Conservation (phyloP, 2,113 vertebrate species). For the Pandion haliaetus region DNA sequence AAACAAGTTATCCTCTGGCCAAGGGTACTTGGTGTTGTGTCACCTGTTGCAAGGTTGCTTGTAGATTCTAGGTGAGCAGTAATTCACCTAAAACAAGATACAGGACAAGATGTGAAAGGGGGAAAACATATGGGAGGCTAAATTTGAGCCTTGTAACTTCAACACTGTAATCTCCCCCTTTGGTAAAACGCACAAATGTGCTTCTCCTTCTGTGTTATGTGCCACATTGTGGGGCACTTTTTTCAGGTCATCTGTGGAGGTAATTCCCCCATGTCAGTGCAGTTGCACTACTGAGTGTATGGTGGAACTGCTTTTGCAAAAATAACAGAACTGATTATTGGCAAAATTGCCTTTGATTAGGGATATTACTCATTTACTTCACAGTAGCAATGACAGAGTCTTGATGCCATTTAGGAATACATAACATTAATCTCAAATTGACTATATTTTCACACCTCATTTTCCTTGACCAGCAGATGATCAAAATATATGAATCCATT, state of each 20-base stretch:
- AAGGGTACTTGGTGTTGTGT: neutral
- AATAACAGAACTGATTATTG: neutral
- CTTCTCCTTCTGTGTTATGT: neutral
- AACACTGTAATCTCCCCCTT: neutral
- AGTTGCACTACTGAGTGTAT: neutral
- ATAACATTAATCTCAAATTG: neutral
- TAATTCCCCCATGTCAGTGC: neutral
- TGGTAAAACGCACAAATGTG: neutral
- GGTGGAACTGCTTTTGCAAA: neutral
- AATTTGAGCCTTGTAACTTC: neutral
- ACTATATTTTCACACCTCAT: neutral
- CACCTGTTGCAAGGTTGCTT: neutral
- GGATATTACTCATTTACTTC: neutral
- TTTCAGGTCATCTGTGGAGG: neutral
- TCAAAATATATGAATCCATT: neutral
- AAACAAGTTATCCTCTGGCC: neutral
- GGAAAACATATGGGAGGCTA: neutral
- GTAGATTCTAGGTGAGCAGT: neutral
- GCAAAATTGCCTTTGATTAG: neutral
- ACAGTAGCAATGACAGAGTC: neutral
- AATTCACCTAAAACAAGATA: neutral
- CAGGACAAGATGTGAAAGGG: neutral
- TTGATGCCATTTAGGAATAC: neutral
- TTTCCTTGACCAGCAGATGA: neutral
- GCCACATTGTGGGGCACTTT: neutral